Base-by-base conservation (phyloP, 2,797 vertebrate species). In the Heteromormyrus szaboi region DNA sequence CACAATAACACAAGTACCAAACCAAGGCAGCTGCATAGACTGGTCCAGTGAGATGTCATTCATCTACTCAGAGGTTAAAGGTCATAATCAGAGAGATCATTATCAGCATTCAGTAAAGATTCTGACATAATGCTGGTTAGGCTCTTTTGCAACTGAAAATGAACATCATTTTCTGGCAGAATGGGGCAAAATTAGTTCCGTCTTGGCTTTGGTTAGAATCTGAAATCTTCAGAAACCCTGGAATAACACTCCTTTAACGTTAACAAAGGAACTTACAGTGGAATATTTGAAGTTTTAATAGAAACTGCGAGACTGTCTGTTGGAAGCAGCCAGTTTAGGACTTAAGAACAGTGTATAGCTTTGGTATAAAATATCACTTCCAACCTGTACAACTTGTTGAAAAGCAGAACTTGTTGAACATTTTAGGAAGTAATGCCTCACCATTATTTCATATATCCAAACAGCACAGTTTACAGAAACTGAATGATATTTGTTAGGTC, bases 31-130 rank as follows among this genome's bases (percentile, higher is more conserved):
- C 90, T 89, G 90, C 95, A 94, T 93, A 95, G 96, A 96, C 96
- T 96, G 96, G 96, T 96, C 96, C 94, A 94, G 94, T 90, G 93
- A 92, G 94, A 95, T 95, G 94, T 92, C 94, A 92, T 88, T 92
- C 33, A n/a, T 89, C 79, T 90, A 88, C 7, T 72, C 19, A 51
- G 81, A 89, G 89, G 89, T 91, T 88, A 90, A 89, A 48, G 88
- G 51, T 90, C 88, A 88, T 41, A 7, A 79, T 44, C 37, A 37
- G 41, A 44, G 72, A n/a, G 6, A 37, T 12, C 62, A 68, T 79
- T n/a, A 79, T 79, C 37, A 79, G 65, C 37, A 29, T 51, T 54
- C 9, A 25, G 14, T 84, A 14, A 19, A 59, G 2, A 86, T 59
- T 86, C 19, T 59, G 53, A 29, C 53, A 59, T n/a, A 59, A 59